Evolutionary conservation across 2,113 vertebrate species (phyloP).

Genomic region (Pelobates fuscus): DNA sequence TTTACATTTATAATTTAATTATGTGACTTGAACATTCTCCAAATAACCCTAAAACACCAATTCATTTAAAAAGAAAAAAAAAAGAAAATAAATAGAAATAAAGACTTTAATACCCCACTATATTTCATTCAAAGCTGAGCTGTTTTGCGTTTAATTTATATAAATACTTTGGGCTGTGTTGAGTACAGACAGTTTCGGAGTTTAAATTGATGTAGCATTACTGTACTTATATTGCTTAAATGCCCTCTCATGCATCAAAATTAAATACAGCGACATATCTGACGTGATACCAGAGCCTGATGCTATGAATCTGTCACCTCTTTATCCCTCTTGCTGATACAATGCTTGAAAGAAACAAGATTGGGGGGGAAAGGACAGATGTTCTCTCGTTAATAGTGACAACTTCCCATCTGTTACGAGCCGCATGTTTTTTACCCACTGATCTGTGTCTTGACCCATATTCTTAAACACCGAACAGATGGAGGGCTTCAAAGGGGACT

Average conservation of each 20-base stretch:
- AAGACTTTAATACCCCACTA: too few species aligned
- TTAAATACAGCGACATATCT: conserved; percentile 40
- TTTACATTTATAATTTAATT: too few species aligned
- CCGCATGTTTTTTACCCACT: conserved; percentile 24
- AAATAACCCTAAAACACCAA: too few species aligned
- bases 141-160: too few species aligned
- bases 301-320: conserved; percentile 35
- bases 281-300: conserved; percentile 1
- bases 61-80: too few species aligned
- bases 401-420: conserved; percentile 57
- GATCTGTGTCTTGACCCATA: conserved; percentile 36
- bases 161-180: too few species aligned
- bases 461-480: conserved; percentile 55
- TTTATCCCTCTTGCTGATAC: conserved; percentile 30
- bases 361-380: conserved; percentile 54
- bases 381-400: conserved; percentile 52
- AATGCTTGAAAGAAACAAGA: conserved; percentile 45
- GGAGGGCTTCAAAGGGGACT: conserved; percentile 52
- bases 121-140: too few species aligned
- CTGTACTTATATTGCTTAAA: not conserved
- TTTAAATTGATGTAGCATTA: not conserved
- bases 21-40: too few species aligned
- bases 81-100: too few species aligned
- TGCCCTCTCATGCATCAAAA: conserved; percentile 24
- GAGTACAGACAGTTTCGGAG: not conserved